Evolutionary conservation across 2,888 invertebrate genomes (phyloP), one percentile per base, ranked within the genome.

Genomic region (Pristionchus mayeri): DNA sequence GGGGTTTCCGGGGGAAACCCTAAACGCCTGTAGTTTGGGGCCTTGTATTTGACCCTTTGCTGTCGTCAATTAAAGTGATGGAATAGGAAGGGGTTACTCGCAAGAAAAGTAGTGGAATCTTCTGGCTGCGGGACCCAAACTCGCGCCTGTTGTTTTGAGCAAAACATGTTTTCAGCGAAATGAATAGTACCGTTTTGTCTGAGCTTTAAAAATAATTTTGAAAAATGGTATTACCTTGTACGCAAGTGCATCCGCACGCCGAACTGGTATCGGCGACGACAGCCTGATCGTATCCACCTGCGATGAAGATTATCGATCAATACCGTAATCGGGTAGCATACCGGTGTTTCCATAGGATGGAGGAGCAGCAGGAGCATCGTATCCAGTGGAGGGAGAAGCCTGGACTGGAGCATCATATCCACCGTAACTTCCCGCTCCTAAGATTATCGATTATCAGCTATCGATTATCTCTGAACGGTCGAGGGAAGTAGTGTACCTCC

Each of bases 241-340:
- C 52, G 40, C 84, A 84, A 21, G 84, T 84, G 84, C 84, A 84
- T 44, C 81, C 81, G 34, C 84, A 84, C 3, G 52, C 84, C 44
- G 82, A 82, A 9, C 13, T 1, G 18, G 11, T 13, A 24, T 71
- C 71, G 2, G 75, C 21, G 27, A 34, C 34, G 13, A 84, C 84
- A n/a, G 50, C 84, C 24, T 63, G 21, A 30, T 67, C 82, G 63
- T 81, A 81, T 40, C 57, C 81, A 52, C 11, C 13, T n/a, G 44
- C 0, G n/a, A 6, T 24, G 11, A 40, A n/a, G 27, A 13, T 44
- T 76, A 16, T 76, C 44, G 27, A 44, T 44, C 30, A 44, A 27
- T 76, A 9, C 18, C 13, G 0, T 27, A n/a, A 21, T 24, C 24
- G 2, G 11, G n/a, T 44, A 27, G 9, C 75, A 44, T 11, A 75